Conservation (phyloP, 2,113 vertebrate species). For the Forbesichthys agassizii region DNA sequence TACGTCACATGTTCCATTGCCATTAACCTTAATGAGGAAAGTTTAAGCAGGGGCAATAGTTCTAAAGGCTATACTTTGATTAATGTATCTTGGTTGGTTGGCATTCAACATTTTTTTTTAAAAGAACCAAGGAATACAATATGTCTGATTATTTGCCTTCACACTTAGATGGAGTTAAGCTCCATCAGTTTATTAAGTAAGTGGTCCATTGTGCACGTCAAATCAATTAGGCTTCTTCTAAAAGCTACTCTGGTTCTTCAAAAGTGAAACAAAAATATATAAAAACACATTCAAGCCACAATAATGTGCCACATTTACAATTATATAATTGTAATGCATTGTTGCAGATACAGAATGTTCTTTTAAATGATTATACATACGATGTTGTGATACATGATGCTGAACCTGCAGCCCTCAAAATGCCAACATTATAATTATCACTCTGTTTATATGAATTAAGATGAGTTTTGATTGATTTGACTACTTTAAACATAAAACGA, state of each 20-base stretch:
- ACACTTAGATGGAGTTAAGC: neutral
- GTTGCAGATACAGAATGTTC: too few relatives aligned
- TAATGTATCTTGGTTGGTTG: neutral
- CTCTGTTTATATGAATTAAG: too few relatives aligned
- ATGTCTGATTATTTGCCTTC: neutral
- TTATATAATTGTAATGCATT: too few relatives aligned
- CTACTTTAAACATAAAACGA: too few relatives aligned
- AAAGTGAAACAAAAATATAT: too few relatives aligned
- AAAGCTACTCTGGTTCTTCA: too few relatives aligned
- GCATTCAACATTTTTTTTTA: neutral
- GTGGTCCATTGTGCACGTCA: neutral
- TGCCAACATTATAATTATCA: neutral
- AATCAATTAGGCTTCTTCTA: neutral
- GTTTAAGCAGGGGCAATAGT: neutral
- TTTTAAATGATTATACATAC: too few relatives aligned
- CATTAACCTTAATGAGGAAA: neutral
- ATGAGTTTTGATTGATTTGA: too few relatives aligned
- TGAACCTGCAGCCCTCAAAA: neutral
- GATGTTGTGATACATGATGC: too few relatives aligned
- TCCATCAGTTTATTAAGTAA: neutral
- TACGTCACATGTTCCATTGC: conserved; percentile 15
- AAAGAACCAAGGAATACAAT: neutral
- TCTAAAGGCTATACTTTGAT: neutral
- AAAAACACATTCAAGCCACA: too few relatives aligned
- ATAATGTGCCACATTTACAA: too few relatives aligned